phyloP scores from a whole-genome alignment of 2,797 vertebrate genomes.

The Argentina silus region DNA sequence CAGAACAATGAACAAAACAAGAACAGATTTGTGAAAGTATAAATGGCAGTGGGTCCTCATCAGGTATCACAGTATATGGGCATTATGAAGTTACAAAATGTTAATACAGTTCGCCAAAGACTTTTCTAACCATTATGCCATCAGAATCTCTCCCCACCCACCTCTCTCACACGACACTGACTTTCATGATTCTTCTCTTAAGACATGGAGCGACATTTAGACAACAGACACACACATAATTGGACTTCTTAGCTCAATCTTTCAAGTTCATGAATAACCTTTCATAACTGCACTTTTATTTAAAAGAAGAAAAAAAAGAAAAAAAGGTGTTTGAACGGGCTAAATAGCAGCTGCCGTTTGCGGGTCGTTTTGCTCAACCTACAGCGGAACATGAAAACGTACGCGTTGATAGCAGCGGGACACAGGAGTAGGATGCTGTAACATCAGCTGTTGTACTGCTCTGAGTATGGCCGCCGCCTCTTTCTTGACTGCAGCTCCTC shows the following conservation, averaged over 20 bases:
- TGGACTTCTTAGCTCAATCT: neutral
- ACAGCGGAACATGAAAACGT: too few relatives aligned
- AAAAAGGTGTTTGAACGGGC: neutral
- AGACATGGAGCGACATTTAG: neutral
- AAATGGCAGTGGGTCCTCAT: neutral
- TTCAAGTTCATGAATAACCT: neutral
- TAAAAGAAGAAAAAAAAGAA: neutral
- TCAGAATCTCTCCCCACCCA: neutral
- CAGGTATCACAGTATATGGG: neutral
- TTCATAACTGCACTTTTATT: conserved; percentile 10
- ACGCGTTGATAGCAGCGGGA: too few relatives aligned
- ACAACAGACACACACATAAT: neutral
- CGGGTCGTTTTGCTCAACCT: too few relatives aligned
- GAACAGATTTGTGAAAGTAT: neutral
- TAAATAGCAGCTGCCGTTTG: too few relatives aligned
- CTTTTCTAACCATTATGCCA: neutral
- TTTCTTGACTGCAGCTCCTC: conserved; percentile 68
- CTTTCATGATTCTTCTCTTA: neutral
- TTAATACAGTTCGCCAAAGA: neutral
- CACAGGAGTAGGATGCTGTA: neutral
- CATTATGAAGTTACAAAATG: neutral
- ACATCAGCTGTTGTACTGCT: neutral
- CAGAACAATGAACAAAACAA: too few relatives aligned
- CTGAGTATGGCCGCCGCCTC: conserved; percentile 49
- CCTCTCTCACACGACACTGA: neutral